These are phyloP conservation scores for Characodon lateralis DNA, from an alignment of 2,797 vertebrate genomes.

Conservation along the genomic window DNA sequence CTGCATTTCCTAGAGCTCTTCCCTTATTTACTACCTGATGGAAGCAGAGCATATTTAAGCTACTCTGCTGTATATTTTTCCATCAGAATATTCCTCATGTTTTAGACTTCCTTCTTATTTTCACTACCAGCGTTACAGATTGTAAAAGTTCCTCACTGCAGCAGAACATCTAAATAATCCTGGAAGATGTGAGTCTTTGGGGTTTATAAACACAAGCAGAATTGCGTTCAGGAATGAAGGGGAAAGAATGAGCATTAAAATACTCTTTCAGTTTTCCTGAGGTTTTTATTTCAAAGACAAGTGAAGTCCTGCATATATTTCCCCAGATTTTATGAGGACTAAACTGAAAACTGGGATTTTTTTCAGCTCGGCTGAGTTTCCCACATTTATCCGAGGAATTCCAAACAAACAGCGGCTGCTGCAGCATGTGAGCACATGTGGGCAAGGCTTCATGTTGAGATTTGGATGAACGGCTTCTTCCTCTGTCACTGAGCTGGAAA, in stretches of 20 bases:
- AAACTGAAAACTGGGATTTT: conserved; percentile 3
- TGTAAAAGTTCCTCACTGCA: background rate
- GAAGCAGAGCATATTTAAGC: background rate
- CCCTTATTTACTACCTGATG: too few relatives aligned
- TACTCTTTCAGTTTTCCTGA: background rate
- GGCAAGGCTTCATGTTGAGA: background rate
- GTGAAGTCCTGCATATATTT: background rate
- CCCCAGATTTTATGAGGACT: background rate
- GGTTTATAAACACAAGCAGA: conserved; percentile 2
- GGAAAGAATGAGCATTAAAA: background rate
- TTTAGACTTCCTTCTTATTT: background rate
- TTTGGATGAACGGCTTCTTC: background rate
- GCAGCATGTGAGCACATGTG: conserved; percentile 1
- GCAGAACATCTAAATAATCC: conserved; percentile 1
- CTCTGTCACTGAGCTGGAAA: background rate
- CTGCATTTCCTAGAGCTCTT: background rate
- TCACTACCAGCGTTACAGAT: background rate
- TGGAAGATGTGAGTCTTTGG: background rate
- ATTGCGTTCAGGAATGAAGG: background rate
- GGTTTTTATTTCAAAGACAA: background rate
- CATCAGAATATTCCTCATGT: background rate
- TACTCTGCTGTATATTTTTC: background rate
- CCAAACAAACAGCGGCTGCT: conserved; percentile 12
- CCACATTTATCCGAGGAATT: conserved; percentile 14
- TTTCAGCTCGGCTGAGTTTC: conserved; percentile 2